These are phyloP conservation scores for Hylaea fasciaria DNA, from an alignment of 2,888 invertebrate species.

Conservation along the genomic window DNA sequence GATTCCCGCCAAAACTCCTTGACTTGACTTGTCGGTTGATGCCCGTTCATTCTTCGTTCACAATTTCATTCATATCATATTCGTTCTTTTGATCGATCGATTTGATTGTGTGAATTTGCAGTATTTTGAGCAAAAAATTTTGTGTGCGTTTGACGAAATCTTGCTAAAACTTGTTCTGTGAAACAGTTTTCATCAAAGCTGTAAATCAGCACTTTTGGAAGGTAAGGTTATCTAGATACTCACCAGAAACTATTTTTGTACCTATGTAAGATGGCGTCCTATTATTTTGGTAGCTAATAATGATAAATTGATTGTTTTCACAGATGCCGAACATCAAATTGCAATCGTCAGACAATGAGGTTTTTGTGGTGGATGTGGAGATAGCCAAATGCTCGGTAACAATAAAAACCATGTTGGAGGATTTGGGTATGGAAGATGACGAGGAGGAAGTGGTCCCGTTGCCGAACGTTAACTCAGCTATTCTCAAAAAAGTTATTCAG, in stretches of 20 bases:
- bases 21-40: no score
- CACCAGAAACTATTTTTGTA: constrained; percentile 38
- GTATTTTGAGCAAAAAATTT: not conserved
- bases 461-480: constrained; percentile 98
- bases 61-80: no score
- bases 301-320: constrained; percentile 47
- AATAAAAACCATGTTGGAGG: constrained; percentile 99
- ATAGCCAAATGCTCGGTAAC: constrained; percentile 99
- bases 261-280: constrained; percentile 51
- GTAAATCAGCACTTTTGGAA: constrained; percentile 7
- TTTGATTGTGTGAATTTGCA: constrained; percentile 1
- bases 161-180: not conserved
- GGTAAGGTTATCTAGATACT: constrained; percentile 25
- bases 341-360: constrained; percentile 97
- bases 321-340: constrained; percentile 97
- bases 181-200: not conserved
- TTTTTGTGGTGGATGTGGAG: constrained; percentile 98
- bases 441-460: constrained; percentile 98
- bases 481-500: constrained; percentile 96
- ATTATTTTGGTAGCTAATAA: constrained; percentile 32
- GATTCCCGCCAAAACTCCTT: no score
- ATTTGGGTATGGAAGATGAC: constrained; percentile 95
- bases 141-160: not conserved
- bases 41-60: no score
- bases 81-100: not conserved